Evolutionary conservation across 2,888 invertebrate genomes (phyloP).

Genomic region (Adineta ricciae): DNA sequence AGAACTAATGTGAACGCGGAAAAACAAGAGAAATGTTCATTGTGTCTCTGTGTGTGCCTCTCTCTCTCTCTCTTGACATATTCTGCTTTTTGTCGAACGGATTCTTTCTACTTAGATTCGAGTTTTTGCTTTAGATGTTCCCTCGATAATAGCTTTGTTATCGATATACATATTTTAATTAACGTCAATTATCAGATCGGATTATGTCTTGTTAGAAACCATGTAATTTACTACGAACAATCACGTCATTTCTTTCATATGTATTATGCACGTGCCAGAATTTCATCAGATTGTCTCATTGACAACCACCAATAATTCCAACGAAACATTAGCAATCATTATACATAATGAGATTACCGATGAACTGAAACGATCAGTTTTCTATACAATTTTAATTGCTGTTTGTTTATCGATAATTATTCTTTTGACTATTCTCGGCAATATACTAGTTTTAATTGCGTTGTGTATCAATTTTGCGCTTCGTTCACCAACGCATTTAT

Average conservation of each 20-base stretch:
- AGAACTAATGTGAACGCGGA: background rate
- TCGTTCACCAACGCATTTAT: slow-evolving; percentile 58
- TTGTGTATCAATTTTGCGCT: slow-evolving; percentile 52
- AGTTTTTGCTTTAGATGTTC: background rate
- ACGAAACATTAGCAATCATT: background rate
- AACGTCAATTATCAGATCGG: background rate
- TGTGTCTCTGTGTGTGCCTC: no score
- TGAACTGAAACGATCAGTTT: background rate
- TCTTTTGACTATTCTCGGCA: slow-evolving; percentile 52
- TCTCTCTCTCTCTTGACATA: background rate
- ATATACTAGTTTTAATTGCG: slow-evolving; percentile 54
- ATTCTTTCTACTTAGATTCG: slow-evolving; percentile 5
- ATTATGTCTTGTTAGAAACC: background rate
- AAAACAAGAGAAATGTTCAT: background rate
- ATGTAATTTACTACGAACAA: background rate
- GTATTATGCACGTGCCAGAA: background rate
- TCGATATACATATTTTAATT: background rate
- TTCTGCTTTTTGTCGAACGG: background rate
- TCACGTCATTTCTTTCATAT: background rate
- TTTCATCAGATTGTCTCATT: background rate
- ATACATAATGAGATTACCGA: background rate
- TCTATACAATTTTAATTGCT: slow-evolving; percentile 36
- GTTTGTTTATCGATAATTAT: slow-evolving; percentile 48
- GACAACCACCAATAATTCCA: background rate
- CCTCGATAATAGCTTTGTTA: background rate